Evolutionary conservation across 2,113 vertebrate genomes (phyloP).

Genomic region (Lepisosteus oculatus): DNA sequence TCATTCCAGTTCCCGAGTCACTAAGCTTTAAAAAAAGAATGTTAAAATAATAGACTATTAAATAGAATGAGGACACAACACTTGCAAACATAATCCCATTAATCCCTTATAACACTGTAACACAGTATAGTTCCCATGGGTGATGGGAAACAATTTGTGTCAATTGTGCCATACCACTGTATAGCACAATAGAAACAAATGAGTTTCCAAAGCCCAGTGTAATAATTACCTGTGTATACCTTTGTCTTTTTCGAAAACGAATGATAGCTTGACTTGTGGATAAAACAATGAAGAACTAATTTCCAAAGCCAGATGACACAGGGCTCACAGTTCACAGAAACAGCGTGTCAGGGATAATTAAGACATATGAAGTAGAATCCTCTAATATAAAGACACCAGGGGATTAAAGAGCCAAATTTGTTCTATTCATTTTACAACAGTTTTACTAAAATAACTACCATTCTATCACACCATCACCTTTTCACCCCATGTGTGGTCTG

Average conservation of each 20-base stretch:
- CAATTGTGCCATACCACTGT: conserved; percentile 3
- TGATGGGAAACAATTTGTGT: conserved; percentile 14
- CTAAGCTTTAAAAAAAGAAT: conserved; percentile 12
- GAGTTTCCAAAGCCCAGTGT: conserved; percentile 29
- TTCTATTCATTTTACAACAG: conserved; percentile 25
- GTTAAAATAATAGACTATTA: conserved; percentile 19
- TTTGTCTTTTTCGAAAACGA: conserved; percentile 13
- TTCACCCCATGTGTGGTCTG: too few relatives aligned
- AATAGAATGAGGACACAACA: conserved; percentile 23
- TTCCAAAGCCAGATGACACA: conserved; percentile 13
- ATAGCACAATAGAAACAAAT: conserved; percentile 30
- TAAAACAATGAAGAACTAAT: conserved; percentile 12
- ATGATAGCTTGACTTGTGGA: conserved; percentile 20
- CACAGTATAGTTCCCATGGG: conserved; percentile 28
- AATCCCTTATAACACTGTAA: conserved; percentile 38
- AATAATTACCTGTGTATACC: conserved; percentile 43
- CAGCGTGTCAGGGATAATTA: not conserved
- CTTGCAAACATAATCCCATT: conserved; percentile 36
- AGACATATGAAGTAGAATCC: conserved; percentile 11
- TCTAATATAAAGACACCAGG: conserved; percentile 26
- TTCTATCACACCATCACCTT: too few relatives aligned
- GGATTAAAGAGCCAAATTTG: conserved; percentile 32
- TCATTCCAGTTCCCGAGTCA: not conserved
- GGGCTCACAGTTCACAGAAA: conserved; percentile 21
- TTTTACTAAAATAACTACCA: too few relatives aligned